Evolutionary conservation across 2,888 invertebrate species (phyloP).

Genomic region (Drosophila multiciliata): DNA sequence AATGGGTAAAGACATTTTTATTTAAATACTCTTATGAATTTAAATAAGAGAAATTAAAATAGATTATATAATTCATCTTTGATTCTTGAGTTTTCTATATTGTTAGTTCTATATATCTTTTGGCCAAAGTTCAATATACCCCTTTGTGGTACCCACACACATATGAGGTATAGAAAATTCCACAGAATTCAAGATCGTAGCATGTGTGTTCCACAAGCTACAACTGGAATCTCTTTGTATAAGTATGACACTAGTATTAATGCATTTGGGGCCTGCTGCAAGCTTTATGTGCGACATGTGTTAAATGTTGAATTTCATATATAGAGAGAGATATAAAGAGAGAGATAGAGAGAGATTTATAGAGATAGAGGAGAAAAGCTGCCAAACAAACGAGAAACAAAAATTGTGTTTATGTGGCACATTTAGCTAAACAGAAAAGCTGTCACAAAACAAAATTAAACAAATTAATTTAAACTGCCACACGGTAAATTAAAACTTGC

Average conservation of each 20-base stretch:
- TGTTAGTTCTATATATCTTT: not conserved
- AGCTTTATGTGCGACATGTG: slow-evolving; percentile 42
- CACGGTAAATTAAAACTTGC: slow-evolving; percentile 54
- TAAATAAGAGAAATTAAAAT: not conserved
- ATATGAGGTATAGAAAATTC: not conserved
- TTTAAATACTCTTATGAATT: not conserved
- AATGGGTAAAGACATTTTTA: not conserved
- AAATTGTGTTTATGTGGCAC: slow-evolving; percentile 27
- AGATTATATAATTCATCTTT: not conserved
- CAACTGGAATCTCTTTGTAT: slow-evolving; percentile 33
- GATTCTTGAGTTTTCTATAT: not conserved
- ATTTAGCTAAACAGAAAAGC: slow-evolving; percentile 35
- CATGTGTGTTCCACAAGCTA: slow-evolving; percentile 28
- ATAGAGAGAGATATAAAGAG: slow-evolving; percentile 18
- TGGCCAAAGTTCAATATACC: not conserved
- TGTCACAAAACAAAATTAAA: slow-evolving; percentile 47
- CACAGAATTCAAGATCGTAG: slow-evolving; percentile 12
- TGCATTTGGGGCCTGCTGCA: slow-evolving; percentile 28
- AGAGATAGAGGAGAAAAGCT: not conserved
- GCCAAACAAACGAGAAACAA: not conserved
- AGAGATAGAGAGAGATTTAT: slow-evolving; percentile 9
- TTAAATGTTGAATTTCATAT: slow-evolving; percentile 17
- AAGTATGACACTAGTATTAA: slow-evolving; percentile 23
- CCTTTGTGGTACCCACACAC: not conserved
- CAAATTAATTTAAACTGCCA: slow-evolving; percentile 73